Evolutionary conservation across 2,888 invertebrate genomes (phyloP).

Genomic region (Drosophila rellima): DNA sequence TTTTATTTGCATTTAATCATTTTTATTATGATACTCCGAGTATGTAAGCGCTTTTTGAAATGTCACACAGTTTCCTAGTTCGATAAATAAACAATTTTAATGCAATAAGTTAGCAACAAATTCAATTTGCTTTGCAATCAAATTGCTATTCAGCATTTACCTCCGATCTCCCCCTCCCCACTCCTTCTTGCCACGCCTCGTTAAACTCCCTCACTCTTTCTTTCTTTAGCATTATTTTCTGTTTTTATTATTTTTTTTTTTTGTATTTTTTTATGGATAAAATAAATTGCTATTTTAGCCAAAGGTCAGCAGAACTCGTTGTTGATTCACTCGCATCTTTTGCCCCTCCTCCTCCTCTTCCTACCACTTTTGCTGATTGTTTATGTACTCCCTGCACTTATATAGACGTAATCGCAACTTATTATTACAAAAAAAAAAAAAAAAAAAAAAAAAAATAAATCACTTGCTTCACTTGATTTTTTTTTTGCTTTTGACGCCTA

Average conservation of each 20-base stretch:
- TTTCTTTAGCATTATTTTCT: slow-evolving; percentile 15
- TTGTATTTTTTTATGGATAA: slow-evolving; percentile 30
- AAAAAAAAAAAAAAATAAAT: slow-evolving; percentile 5
- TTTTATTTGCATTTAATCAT: slow-evolving; percentile 37
- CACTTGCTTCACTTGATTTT: slow-evolving; percentile 36
- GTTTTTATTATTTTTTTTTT: slow-evolving; percentile 14
- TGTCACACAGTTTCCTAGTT: slow-evolving; percentile 52
- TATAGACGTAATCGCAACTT: slow-evolving; percentile 28
- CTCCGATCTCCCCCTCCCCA: not conserved
- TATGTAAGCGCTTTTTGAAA: slow-evolving; percentile 18
- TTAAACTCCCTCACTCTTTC: slow-evolving; percentile 11
- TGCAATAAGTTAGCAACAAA: slow-evolving; percentile 32
- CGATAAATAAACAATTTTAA: slow-evolving; percentile 42
- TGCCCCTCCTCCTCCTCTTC: too few relatives aligned
- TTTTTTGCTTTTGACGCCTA: slow-evolving; percentile 55
- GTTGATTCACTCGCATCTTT: slow-evolving; percentile 60
- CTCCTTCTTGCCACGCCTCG: not conserved
- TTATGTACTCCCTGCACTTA: slow-evolving; percentile 33
- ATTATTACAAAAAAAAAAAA: slow-evolving; percentile 5
- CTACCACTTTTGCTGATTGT: slow-evolving; percentile 27
- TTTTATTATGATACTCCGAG: slow-evolving; percentile 19
- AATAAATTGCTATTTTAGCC: slow-evolving; percentile 56
- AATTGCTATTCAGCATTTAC: slow-evolving; percentile 32
- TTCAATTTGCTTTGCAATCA: slow-evolving; percentile 47
- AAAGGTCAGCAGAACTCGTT: slow-evolving; percentile 59